These are phyloP conservation scores for Philotrypesis tridentata DNA, from an alignment of 1,140 invertebrate species.

Conservation along the genomic window DNA sequence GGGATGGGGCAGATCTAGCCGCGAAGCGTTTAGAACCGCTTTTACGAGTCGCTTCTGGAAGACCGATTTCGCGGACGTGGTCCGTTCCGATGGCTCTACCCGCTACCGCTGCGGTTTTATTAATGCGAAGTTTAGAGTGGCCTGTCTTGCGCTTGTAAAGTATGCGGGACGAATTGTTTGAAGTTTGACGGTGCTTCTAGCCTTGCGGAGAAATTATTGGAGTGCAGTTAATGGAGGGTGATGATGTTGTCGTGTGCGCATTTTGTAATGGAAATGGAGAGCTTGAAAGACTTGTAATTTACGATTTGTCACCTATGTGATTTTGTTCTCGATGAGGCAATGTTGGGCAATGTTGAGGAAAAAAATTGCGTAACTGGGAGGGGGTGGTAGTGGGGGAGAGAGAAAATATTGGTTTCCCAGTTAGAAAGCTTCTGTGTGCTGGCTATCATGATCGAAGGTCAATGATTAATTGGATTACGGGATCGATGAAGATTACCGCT, in stretches of 20 bases:
- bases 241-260: background rate
- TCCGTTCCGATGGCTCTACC: background rate
- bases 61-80: background rate
- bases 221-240: background rate
- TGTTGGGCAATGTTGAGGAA: background rate
- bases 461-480: slow-evolving; percentile 6
- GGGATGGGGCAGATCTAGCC: background rate
- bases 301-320: background rate
- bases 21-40: background rate
- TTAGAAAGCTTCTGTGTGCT: slow-evolving; percentile 1
- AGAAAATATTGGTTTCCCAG: background rate
- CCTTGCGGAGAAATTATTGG: background rate
- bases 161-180: background rate
- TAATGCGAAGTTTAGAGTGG: background rate
- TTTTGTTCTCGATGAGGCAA: background rate
- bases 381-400: background rate
- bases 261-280: background rate
- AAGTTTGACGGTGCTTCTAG: background rate
- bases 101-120: background rate
- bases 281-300: background rate
- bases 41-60: background rate
- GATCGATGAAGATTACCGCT: slow-evolving; percentile 16
- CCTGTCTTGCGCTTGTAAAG: background rate
- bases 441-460: slow-evolving; percentile 12
- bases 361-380: no score